Evolutionary conservation across 2,888 invertebrate genomes (phyloP).

Genomic region (Dynastes grantii): DNA sequence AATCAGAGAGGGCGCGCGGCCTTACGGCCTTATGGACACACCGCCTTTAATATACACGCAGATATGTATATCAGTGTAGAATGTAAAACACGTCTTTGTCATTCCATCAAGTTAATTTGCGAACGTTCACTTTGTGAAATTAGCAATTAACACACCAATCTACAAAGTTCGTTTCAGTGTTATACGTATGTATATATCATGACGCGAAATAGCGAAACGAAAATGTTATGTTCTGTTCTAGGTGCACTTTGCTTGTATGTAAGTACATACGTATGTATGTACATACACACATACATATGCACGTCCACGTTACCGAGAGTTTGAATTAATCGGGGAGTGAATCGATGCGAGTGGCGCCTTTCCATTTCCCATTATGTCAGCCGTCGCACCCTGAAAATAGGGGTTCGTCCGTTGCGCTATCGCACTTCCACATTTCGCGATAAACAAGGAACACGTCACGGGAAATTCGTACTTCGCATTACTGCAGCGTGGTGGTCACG

Average conservation of each 20-base stretch:
- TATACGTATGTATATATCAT: not conserved
- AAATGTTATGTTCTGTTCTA: not conserved
- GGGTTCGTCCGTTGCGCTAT: slow-evolving; percentile 29
- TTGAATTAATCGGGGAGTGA: slow-evolving; percentile 35
- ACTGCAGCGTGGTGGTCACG: not conserved
- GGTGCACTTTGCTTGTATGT: too few species aligned
- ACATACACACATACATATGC: not conserved
- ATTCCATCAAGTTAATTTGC: slow-evolving; percentile 6
- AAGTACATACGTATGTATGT: not conserved
- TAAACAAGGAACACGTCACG: slow-evolving; percentile 24
- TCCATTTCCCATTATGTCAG: slow-evolving; percentile 12
- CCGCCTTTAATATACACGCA: too few species aligned
- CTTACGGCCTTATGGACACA: too few species aligned
- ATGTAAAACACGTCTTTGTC: not conserved
- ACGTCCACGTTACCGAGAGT: not conserved
- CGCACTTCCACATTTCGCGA: slow-evolving; percentile 22
- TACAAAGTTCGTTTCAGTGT: slow-evolving; percentile 8
- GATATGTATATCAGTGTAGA: not conserved
- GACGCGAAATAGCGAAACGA: slow-evolving; percentile 15
- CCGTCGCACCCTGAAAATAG: slow-evolving; percentile 39
- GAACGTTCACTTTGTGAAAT: slow-evolving; percentile 9
- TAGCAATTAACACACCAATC: slow-evolving; percentile 27
- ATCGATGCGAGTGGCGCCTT: slow-evolving; percentile 45
- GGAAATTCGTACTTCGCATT: slow-evolving; percentile 12
- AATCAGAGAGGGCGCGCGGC: too few species aligned